phyloP scores from a whole-genome alignment of 2,797 vertebrate species.

The Spatula versicolor region DNA sequence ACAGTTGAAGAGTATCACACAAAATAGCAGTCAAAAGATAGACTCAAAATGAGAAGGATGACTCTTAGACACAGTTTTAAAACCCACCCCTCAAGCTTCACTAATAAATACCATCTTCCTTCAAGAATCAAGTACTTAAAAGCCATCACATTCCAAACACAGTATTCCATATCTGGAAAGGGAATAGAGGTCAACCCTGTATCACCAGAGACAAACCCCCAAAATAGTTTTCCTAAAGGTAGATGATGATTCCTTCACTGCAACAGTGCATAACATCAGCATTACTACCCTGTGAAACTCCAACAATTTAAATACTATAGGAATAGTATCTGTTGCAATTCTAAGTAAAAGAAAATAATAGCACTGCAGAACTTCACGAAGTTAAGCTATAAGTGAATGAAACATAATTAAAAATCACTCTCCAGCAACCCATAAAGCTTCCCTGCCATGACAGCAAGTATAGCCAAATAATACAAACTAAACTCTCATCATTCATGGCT shows the following conservation, averaged over 20 bases:
- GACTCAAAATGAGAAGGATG: background rate
- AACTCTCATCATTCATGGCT: background rate
- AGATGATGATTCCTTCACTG: background rate
- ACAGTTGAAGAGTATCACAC: background rate
- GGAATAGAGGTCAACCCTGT: background rate
- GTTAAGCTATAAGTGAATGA: background rate
- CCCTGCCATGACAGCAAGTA: background rate
- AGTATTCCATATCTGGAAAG: background rate
- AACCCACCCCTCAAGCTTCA: background rate
- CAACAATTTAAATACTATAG: background rate
- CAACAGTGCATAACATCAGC: background rate
- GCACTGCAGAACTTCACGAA: background rate
- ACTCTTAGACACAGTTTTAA: background rate
- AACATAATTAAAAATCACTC: background rate
- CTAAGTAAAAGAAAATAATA: background rate
- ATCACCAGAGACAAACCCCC: background rate
- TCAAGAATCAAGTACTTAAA: background rate
- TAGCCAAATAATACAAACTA: background rate
- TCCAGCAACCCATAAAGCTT: background rate
- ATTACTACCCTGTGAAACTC: background rate
- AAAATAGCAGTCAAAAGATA: accelerated
- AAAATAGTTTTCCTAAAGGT: background rate
- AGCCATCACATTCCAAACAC: background rate
- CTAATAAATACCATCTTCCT: background rate
- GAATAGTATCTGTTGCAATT: no score